Percentiles rank a stretch among this genome's conserved stretches.
Conservation (phyloP, 2,888 invertebrate genomes). For the Pheosia gnoma region DNA sequence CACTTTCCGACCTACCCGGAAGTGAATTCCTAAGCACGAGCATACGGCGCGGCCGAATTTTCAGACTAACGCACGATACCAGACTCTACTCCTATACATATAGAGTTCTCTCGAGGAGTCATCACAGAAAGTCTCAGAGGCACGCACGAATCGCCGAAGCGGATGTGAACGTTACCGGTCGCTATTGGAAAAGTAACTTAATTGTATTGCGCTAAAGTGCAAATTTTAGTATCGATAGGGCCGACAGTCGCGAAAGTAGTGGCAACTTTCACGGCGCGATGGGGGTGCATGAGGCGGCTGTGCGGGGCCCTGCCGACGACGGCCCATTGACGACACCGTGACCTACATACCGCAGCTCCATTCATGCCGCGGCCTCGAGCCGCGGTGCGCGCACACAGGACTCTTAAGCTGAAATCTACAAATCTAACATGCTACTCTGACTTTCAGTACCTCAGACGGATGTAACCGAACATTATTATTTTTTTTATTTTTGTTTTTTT, state of each 20-base stretch:
- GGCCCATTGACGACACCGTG: conserved; percentile 84
- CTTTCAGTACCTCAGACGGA: too few species aligned
- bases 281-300: conserved; percentile 76
- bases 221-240: conserved; percentile 59
- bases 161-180: conserved; percentile 76
- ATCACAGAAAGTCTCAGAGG: conserved; percentile 64
- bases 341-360: conserved; percentile 81
- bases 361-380: conserved; percentile 79
- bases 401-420: conserved; percentile 38
- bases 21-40: conserved; percentile 83
- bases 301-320: conserved; percentile 73
- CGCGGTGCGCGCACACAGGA: conserved; percentile 66
- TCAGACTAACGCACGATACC: conserved; percentile 49
- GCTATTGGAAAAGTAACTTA: conserved; percentile 72
- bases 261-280: conserved; percentile 81
- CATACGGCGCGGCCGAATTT: conserved; percentile 79
- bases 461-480: too few species aligned
- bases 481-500: too few species aligned
- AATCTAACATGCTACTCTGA: not conserved
- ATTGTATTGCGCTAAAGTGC: conserved; percentile 71
- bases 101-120: conserved; percentile 52
- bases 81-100: conserved; percentile 50
- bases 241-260: conserved; percentile 81
- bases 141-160: conserved; percentile 76
- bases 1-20: conserved; percentile 84